A percentile compares a stretch with the other conserved stretches of the same genome.
Evolutionary conservation across 2,888 invertebrate genomes (phyloP).

Genomic region (Dysmachus trigonus): DNA sequence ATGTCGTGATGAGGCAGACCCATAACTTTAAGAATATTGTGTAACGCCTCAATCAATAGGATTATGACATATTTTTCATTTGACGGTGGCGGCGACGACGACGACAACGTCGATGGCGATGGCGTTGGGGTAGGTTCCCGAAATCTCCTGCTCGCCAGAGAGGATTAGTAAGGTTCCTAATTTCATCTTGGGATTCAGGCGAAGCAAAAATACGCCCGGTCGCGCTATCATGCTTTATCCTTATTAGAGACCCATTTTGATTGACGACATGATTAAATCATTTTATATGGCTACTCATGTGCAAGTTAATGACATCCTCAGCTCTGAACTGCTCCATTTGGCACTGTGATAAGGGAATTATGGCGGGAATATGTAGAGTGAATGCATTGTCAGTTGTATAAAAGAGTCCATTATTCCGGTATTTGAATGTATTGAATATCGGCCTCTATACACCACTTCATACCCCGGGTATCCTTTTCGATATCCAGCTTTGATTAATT

Average conservation of each 20-base stretch:
- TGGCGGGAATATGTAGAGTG: background rate
- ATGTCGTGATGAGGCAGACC: constrained; percentile 1
- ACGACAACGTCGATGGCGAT: background rate
- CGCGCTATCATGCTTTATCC: background rate
- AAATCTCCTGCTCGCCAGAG: background rate
- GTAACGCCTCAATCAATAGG: constrained; percentile 40
- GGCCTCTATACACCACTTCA: background rate
- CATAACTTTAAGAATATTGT: constrained; percentile 41
- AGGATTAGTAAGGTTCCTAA: constrained; percentile 5
- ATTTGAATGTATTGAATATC: background rate
- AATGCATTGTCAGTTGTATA: background rate
- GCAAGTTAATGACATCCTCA: background rate
- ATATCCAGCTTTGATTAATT: background rate
- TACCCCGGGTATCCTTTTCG: background rate
- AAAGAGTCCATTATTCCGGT: background rate
- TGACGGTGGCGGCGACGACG: background rate
- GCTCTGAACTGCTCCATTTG: background rate
- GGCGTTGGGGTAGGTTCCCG: constrained; percentile 30
- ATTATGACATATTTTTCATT: constrained; percentile 42
- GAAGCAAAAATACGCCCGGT: background rate
- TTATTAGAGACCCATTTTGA: constrained; percentile 6
- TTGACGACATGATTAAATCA: constrained; percentile 19
- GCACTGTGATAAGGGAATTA: background rate
- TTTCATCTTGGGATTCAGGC: background rate
- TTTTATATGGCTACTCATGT: constrained; percentile 6